Percentiles rank a stretch among this genome's conserved stretches.
Evolutionary conservation across 1,140 invertebrate species (phyloP).

Genomic region (Drosophila pectinifera): DNA sequence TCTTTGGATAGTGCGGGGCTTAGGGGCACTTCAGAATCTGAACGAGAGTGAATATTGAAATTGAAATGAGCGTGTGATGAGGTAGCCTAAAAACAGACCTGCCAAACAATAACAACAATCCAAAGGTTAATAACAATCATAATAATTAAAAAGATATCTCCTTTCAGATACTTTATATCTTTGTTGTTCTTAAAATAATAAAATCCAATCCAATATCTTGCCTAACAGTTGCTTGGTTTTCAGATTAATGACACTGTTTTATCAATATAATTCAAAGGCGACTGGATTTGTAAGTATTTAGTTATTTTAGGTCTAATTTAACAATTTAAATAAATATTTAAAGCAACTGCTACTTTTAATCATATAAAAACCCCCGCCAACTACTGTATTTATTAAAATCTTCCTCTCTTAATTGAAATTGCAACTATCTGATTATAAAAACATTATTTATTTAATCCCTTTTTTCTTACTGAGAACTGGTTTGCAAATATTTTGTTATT

Average conservation of each 20-base stretch:
- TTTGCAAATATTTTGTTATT: no score
- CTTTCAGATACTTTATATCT: slow-evolving; percentile 9
- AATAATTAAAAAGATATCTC: slow-evolving; percentile 46
- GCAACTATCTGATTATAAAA: background rate
- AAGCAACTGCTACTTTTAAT: background rate
- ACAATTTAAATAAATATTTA: background rate
- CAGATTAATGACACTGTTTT: no score
- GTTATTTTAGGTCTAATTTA: background rate
- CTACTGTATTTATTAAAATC: background rate
- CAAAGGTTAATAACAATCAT: slow-evolving; percentile 55
- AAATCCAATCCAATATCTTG: background rate
- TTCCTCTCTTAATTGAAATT: background rate
- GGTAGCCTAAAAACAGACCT: slow-evolving; percentile 30
- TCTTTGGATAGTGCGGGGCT: slow-evolving; percentile 7
- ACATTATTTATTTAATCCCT: background rate
- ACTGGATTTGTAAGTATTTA: background rate
- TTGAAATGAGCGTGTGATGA: slow-evolving; percentile 14
- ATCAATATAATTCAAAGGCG: no score
- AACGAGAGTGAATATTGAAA: slow-evolving; percentile 28
- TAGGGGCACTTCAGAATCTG: slow-evolving; percentile 36
- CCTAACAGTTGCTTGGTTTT: background rate
- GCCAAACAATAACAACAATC: slow-evolving; percentile 39
- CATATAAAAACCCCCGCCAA: background rate
- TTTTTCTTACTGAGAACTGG: background rate
- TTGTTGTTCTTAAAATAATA: slow-evolving; percentile 22